Conservation (phyloP, 2,113 vertebrate genomes). For the Seriola quinqueradiata region DNA sequence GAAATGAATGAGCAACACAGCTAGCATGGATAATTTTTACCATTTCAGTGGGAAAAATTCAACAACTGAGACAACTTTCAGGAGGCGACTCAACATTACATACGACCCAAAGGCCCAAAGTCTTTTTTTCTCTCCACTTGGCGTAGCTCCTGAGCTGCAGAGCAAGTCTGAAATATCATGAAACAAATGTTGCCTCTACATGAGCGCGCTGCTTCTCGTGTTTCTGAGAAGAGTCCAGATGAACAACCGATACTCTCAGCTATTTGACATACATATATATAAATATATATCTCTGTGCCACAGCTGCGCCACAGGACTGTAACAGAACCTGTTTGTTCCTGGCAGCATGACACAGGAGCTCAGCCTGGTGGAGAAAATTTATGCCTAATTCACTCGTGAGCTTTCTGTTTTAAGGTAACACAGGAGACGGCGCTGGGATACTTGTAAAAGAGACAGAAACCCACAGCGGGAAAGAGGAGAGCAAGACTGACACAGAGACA, state of each 20-base stretch:
- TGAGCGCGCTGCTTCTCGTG: too few species aligned
- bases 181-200: neutral
- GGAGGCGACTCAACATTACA: neutral
- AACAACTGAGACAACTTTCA: neutral
- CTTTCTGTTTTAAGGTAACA: constrained; percentile 15
- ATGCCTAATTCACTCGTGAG: constrained; percentile 2
- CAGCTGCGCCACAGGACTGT: neutral
- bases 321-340: neutral
- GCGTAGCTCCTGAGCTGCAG: neutral
- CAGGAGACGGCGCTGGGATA: neutral
- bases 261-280: neutral
- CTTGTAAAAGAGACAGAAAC: neutral
- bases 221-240: too few species aligned
- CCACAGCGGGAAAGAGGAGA: neutral
- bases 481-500: neutral
- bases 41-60: too few species aligned
- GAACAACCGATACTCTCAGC: neutral
- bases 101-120: neutral
- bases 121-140: too few species aligned
- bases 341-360: constrained; percentile 8
- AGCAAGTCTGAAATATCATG: neutral
- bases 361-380: constrained; percentile 11
- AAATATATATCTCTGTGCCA: too few species aligned
- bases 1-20: too few species aligned
- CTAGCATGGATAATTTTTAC: neutral